phyloP scores from a whole-genome alignment of 2,888 invertebrate species.

The Steinernema hermaphroditum region DNA sequence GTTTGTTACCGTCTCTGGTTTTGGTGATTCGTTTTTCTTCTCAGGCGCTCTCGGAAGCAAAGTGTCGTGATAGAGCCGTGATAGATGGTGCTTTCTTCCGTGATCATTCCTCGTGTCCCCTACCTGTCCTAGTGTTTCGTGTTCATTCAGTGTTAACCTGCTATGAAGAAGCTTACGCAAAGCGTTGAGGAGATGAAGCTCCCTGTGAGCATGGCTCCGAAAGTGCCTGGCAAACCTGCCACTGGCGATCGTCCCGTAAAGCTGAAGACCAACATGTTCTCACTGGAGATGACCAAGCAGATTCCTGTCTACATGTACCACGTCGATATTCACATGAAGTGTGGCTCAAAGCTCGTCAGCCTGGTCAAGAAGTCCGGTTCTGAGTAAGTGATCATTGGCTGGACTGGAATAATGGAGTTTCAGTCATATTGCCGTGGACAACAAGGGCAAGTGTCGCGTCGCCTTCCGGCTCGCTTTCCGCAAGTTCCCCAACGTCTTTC shows the following conservation, averaged over 20 bases:
- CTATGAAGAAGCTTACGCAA: not conserved
- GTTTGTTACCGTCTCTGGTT: too few relatives aligned
- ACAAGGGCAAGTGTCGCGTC: constrained; percentile 37
- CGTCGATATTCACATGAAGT: not conserved
- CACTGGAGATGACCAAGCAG: not conserved
- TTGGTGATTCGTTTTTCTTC: too few relatives aligned
- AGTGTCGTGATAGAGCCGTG: too few relatives aligned
- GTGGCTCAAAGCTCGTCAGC: not conserved
- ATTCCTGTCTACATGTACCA: not conserved
- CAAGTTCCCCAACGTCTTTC: not conserved
- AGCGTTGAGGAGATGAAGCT: not conserved
- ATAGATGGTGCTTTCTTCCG: too few relatives aligned
- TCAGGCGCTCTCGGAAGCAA: too few relatives aligned
- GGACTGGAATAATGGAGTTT: not conserved
- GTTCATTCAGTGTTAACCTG: too few relatives aligned
- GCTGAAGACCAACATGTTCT: not conserved
- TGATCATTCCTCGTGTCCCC: too few relatives aligned
- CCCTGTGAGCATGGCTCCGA: not conserved
- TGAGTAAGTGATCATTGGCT: not conserved
- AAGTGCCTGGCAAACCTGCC: not conserved
- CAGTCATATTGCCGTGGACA: constrained; percentile 39
- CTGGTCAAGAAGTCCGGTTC: not conserved
- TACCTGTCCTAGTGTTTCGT: too few relatives aligned
- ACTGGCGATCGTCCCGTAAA: not conserved
- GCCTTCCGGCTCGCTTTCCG: constrained; percentile 36